Percentiles rank a stretch among this genome's conserved stretches.
phyloP scores from a whole-genome alignment of 2,888 invertebrate genomes.

The Leucophora obtusa region DNA sequence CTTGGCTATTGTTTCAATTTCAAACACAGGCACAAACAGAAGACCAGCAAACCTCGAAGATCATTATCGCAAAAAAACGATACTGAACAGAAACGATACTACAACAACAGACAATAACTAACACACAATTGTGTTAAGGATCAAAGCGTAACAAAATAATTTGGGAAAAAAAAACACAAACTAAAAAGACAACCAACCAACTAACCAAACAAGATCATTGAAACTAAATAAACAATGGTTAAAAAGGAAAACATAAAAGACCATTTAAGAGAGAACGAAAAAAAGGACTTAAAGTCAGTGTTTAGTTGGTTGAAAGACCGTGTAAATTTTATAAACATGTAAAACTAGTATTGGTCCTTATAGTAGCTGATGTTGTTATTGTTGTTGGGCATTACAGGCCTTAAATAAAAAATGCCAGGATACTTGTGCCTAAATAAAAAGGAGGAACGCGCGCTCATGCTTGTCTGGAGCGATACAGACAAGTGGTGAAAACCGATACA shows the following conservation, averaged over 20 bases:
- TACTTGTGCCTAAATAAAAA: background rate
- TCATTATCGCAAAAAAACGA: constrained; percentile 69
- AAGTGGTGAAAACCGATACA: constrained; percentile 61
- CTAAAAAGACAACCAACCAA: constrained; percentile 1
- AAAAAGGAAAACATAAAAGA: constrained; percentile 20
- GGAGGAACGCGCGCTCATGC: constrained; percentile 37
- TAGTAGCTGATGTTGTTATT: too few species aligned
- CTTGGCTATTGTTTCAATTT: constrained; percentile 54
- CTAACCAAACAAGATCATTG: constrained; percentile 38
- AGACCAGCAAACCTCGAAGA: constrained; percentile 60
- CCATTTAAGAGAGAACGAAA: constrained; percentile 7
- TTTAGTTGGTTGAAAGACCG: constrained; percentile 57
- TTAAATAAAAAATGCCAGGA: constrained; percentile 33
- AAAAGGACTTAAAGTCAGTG: constrained; percentile 50
- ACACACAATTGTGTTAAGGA: constrained; percentile 57
- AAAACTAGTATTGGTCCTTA: constrained; percentile 70
- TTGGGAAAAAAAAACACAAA: constrained; percentile 63
- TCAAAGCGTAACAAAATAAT: constrained; percentile 74
- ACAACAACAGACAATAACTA: constrained; percentile 27
- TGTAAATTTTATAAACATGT: constrained; percentile 61
- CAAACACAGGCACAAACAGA: constrained; percentile 54
- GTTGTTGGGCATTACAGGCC: too few species aligned
- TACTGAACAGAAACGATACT: background rate
- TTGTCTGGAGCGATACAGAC: constrained; percentile 16
- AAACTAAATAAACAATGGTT: constrained; percentile 51